Evolutionary conservation across 2,113 vertebrate species (phyloP), one percentile per base, ranked within the genome.

Genomic region (Panurus biarmicus): DNA sequence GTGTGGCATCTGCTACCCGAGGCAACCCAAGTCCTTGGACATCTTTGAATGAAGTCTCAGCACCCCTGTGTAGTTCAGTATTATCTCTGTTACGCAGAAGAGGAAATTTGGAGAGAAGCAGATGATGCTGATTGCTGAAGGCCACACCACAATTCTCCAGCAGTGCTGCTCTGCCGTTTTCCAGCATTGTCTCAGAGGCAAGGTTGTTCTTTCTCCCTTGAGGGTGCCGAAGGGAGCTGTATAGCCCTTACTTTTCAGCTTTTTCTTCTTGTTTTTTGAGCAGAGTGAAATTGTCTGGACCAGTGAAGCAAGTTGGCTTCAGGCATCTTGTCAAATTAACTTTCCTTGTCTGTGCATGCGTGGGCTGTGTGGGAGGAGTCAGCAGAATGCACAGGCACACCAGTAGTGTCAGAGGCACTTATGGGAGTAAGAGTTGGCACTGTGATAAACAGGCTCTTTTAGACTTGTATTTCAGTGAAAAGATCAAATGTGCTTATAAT

Each of bases 1-100:
- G 0, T 53, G 61, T 76, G 29, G 54, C 50, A 48, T 69, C 53
- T 25, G 1, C 67, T 74, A 2, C 76, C 40, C 0, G 0, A 71
- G 69, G 40, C 23, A 19, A 51, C 70, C 67, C 16, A 5, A 28
- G 33, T 54, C 38, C 60, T 69, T 53, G 67, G 65, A n/a, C n/a
- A 64, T 29, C n/a, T 61, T 42, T 64, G 40, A 84, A 81, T 92
- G 60, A 80, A 85, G 53, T 84, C 82, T 78, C 57, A 26, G 53
- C n/a, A 21, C 57, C 23, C 36, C 24, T 53, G n/a, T 40, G 56
- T 33, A 50, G 31, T 64, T 70, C 6, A 2, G 10, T 38, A 28
- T 81, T 79, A 35, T 29, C 67, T 84, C 62, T 14, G 2, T 80
- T 72, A 24, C 7, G 8, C 53, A 69, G 78, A 51, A 72, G 47